A percentile compares a stretch with the other conserved stretches of the same genome.
Conservation (phyloP, 2,113 vertebrate genomes). For the Pelecanus crispus region DNA sequence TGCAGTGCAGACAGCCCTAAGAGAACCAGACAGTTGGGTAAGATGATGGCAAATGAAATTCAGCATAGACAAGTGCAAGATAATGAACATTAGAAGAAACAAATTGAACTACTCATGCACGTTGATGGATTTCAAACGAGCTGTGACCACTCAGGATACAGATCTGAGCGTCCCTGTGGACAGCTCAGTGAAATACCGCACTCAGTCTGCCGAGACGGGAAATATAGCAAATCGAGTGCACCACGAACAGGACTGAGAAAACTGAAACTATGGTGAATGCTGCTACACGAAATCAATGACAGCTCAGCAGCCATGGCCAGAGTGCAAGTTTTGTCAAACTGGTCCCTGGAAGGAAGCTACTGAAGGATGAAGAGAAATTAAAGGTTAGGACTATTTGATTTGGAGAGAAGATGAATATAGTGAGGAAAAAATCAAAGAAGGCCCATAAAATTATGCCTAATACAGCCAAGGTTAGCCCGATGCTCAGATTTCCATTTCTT, state of each 20-base stretch:
- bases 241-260: not conserved
- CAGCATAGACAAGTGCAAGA: not conserved
- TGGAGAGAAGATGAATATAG: not conserved
- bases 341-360: not conserved
- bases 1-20: not conserved
- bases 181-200: not conserved
- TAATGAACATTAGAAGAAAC: conserved; percentile 28
- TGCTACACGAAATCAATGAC: not conserved
- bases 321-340: not conserved
- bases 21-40: not conserved
- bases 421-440: not conserved
- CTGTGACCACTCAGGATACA: not conserved
- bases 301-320: not conserved
- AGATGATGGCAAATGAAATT: conserved; percentile 11
- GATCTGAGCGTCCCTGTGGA: not conserved
- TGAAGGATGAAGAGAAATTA: not conserved
- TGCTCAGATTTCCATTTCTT: not conserved
- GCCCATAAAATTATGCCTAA: not conserved
- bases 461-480: not conserved
- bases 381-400: not conserved
- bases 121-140: conserved; percentile 18
- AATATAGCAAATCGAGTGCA: not conserved
- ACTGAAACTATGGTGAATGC: not conserved
- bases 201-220: fast-evolving
- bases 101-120: not conserved